These are phyloP conservation scores for Otus sunia DNA, from an alignment of 2,113 vertebrate species.

Conservation along the genomic window DNA sequence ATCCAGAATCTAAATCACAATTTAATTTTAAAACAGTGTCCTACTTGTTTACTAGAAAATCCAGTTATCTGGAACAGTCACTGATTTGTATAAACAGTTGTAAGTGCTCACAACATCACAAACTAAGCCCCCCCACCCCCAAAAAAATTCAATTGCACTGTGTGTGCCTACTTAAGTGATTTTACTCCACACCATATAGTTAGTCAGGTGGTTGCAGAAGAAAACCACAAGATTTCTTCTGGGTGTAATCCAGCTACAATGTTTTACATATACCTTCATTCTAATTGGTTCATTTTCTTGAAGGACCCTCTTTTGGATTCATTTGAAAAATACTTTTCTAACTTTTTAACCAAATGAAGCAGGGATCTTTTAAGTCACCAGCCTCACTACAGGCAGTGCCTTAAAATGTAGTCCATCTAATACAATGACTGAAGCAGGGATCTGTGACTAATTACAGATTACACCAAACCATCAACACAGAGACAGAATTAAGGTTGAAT, in stretches of 20 bases:
- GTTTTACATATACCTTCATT: background rate
- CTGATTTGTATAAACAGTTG: background rate
- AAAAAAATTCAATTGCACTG: background rate
- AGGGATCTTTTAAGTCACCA: background rate
- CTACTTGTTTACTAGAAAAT: background rate
- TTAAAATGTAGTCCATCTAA: constrained; percentile 20
- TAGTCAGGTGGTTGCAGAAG: constrained; percentile 8
- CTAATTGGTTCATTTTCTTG: background rate
- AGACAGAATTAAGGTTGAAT: constrained; percentile 50
- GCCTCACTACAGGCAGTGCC: background rate
- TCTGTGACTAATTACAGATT: constrained; percentile 44
- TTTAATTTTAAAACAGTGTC: background rate
- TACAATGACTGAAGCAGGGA: constrained; percentile 54
- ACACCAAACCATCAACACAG: constrained; percentile 16
- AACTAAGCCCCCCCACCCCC: background rate
- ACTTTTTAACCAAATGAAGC: background rate
- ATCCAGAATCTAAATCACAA: background rate
- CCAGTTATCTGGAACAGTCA: background rate
- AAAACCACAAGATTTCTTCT: constrained; percentile 3
- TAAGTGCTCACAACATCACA: background rate
- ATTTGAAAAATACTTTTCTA: background rate
- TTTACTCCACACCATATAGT: background rate
- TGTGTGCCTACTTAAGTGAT: background rate
- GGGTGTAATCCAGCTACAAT: constrained; percentile 9
- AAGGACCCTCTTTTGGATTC: background rate